Percentiles rank a stretch among this genome's conserved stretches.
Conservation (phyloP, 1,140 invertebrate species). For the Rhagoletis zephyria region DNA sequence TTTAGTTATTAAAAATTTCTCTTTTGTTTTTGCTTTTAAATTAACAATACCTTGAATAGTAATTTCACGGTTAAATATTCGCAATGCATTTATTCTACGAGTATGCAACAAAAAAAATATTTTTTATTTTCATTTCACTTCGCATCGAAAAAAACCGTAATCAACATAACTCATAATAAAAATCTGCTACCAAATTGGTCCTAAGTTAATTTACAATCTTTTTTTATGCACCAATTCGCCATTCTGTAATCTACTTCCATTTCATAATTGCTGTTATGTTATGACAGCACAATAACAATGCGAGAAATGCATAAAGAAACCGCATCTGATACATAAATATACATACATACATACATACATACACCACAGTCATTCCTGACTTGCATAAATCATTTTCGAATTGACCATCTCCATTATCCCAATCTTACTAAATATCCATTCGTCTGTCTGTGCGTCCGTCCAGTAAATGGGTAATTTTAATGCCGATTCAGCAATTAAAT, state of each 20-base stretch:
- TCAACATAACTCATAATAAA: neutral
- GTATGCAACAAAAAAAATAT: neutral
- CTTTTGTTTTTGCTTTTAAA: too few species aligned
- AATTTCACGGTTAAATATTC: neutral
- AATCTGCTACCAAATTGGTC: neutral
- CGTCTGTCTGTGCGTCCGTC: neutral
- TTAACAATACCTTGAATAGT: too few species aligned
- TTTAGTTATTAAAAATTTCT: too few species aligned
- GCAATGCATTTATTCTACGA: neutral
- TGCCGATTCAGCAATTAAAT: conserved; percentile 49
- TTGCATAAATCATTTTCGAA: conserved; percentile 39
- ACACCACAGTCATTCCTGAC: neutral
- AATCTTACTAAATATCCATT: neutral
- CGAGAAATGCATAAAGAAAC: neutral
- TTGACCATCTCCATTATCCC: neutral
- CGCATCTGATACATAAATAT: neutral
- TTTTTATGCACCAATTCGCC: neutral
- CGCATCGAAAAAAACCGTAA: too few species aligned
- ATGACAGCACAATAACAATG: neutral
- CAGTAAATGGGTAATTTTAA: conserved; percentile 43
- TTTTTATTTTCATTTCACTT: neutral
- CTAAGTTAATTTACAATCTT: neutral
- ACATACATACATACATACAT: neutral
- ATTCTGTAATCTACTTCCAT: neutral
- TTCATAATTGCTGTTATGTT: neutral